Base-by-base conservation (phyloP, 2,888 invertebrate genomes). In the Brenthis hecate region DNA sequence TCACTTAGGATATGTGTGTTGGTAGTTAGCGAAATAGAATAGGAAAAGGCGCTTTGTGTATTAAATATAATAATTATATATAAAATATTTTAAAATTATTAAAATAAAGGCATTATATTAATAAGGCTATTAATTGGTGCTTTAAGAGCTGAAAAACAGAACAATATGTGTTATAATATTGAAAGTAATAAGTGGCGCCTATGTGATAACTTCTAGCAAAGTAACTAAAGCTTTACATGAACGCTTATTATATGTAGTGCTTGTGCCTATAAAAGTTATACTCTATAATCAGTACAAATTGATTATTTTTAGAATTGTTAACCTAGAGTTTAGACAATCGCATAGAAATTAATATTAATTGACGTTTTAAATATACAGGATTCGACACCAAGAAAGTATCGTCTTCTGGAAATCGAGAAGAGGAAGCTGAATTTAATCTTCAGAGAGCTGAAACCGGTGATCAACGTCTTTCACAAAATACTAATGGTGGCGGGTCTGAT, bases 361-460 rank as follows among this genome's bases (percentile, higher is more conserved):
- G 2, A 56, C 13, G 14, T 63, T 55, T 72, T 63, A 19, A 11
- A 55, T 71, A 43, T 57, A 50, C 83, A 93, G 95, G 94, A 80
- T 95, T 93, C 83, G 95, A 95, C 83, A 95, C 94, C 70, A 95
- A 95, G 85, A 94, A 95, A 76, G 72, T 87, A 76, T 93, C 94
- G 56, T 80, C 89, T 74, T 75, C 84, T 74, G 86, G 77, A 68
- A 87, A 87, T 76, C 87, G 89, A 58, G 96, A 96, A 81, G 95
- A 96, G 74, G 96, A 96, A 85, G 93, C 95, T 73, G 95, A 96
- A 60, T 96, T 95, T 84, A 94, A 95, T 78, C 91, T 96, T 61
- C 96, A 96, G 86, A 93, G 95, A 47, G 96, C 96, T 16, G 96
- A 96, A 88, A 91, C 90, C 88, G 95, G 84, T 88, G 96, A 90